Evolutionary conservation across 2,797 vertebrate species (phyloP).

Genomic region (Myiothlypis chrysogaster): DNA sequence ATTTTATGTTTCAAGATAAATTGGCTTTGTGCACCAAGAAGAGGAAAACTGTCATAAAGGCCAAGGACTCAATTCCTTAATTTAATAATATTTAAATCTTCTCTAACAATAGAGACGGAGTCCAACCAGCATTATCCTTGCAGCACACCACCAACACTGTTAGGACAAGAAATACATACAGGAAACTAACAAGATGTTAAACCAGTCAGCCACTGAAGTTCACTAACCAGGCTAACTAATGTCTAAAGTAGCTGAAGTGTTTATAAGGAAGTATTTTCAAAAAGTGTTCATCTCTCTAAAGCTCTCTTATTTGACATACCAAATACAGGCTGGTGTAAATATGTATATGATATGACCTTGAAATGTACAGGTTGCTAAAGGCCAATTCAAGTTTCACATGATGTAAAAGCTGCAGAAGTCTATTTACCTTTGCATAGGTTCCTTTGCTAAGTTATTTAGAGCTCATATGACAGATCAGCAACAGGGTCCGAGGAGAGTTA

Average conservation of each 20-base stretch:
- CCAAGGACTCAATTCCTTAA: conserved; percentile 36
- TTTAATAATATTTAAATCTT: conserved; percentile 17
- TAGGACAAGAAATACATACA: background rate
- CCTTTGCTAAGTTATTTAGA: background rate
- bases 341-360: background rate
- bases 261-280: background rate
- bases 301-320: background rate
- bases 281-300: background rate
- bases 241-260: background rate
- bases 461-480: background rate
- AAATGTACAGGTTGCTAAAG: background rate
- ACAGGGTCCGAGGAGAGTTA: background rate
- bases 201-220: background rate
- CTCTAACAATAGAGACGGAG: background rate
- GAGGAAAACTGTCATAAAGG: conserved; percentile 6
- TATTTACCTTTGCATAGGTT: background rate
- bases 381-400: background rate
- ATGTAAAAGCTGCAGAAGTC: background rate
- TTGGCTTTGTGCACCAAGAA: conserved; percentile 15
- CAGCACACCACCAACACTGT: background rate
- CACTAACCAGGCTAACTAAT: background rate
- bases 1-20: conserved; percentile 44
- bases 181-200: background rate
- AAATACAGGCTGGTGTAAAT: background rate
- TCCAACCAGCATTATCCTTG: background rate